Percentiles rank a stretch among this genome's conserved stretches.
phyloP scores from a whole-genome alignment of 2,888 invertebrate species.

The Cistogaster globosa region DNA sequence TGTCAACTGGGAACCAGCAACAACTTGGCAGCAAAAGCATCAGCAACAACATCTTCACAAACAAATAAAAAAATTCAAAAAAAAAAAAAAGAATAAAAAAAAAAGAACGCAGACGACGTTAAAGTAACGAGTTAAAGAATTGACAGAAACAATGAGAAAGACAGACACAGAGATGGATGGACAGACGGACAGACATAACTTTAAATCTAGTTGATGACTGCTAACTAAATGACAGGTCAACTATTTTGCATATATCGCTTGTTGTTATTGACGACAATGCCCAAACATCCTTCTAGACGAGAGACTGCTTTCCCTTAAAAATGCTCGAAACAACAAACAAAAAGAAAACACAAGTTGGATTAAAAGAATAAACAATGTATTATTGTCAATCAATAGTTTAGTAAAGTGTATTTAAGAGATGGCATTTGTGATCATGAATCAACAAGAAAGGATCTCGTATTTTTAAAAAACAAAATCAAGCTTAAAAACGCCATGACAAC shows the following conservation, averaged over 20 bases:
- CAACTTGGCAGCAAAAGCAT: slow-evolving; percentile 12
- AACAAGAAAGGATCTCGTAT: slow-evolving; percentile 64
- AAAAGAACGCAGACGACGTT: slow-evolving; percentile 30
- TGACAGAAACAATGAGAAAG: slow-evolving; percentile 69
- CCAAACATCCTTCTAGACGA: slow-evolving; percentile 31
- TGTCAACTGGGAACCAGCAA: slow-evolving; percentile 67
- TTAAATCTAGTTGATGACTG: slow-evolving; percentile 70
- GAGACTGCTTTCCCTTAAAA: slow-evolving; percentile 42
- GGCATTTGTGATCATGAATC: slow-evolving; percentile 71
- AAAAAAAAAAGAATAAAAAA: background rate
- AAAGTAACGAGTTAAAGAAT: slow-evolving; percentile 59
- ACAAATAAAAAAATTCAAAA: no score
- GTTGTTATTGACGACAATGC: background rate
- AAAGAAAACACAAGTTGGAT: background rate
- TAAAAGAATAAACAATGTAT: slow-evolving; percentile 60
- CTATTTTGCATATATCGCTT: slow-evolving; percentile 80
- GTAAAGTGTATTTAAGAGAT: slow-evolving; percentile 68
- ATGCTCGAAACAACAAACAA: slow-evolving; percentile 13
- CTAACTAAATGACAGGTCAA: slow-evolving; percentile 80
- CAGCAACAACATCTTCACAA: slow-evolving; percentile 11
- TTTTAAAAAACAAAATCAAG: slow-evolving; percentile 49
- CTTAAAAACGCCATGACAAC: slow-evolving; percentile 38
- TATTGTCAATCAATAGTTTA: slow-evolving; percentile 69
- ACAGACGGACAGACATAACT: slow-evolving; percentile 59
- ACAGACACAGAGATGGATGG: slow-evolving; percentile 49